Percentiles rank a stretch among this genome's conserved stretches.
Conservation (phyloP, 2,113 vertebrate species). For the Tychaedon coryphoeus region DNA sequence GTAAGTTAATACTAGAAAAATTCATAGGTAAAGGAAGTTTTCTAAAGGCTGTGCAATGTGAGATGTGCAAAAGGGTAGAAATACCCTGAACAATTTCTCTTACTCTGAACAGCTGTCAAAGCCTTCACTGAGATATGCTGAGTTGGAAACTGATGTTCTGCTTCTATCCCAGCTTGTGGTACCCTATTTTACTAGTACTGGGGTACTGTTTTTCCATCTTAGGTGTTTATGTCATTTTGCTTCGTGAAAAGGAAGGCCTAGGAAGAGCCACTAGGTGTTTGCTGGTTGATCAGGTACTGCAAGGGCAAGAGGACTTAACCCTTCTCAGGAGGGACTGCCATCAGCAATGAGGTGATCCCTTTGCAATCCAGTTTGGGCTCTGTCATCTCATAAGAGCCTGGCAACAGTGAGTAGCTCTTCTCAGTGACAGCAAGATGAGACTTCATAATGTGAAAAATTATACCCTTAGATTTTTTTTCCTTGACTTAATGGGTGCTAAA, state of each 20-base stretch:
- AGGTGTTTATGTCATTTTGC: background rate
- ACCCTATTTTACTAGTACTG: background rate
- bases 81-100: background rate
- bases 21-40: background rate
- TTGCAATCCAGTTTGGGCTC: background rate
- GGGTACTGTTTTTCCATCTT: background rate
- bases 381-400: background rate
- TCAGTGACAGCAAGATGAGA: background rate
- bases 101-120: background rate
- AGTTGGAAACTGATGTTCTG: background rate
- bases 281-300: background rate
- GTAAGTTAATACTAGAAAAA: background rate
- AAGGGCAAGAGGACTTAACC: background rate
- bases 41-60: background rate
- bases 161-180: background rate
- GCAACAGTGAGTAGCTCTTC: background rate
- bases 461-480: background rate
- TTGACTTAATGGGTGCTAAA: background rate
- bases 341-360: background rate
- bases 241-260: background rate
- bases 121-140: background rate
- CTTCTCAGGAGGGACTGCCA: background rate
- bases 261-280: background rate
- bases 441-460: conserved; percentile 4
- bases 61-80: background rate